Conservation (phyloP, 23 tunicate species). For the Oikopleura dioica region DNA sequence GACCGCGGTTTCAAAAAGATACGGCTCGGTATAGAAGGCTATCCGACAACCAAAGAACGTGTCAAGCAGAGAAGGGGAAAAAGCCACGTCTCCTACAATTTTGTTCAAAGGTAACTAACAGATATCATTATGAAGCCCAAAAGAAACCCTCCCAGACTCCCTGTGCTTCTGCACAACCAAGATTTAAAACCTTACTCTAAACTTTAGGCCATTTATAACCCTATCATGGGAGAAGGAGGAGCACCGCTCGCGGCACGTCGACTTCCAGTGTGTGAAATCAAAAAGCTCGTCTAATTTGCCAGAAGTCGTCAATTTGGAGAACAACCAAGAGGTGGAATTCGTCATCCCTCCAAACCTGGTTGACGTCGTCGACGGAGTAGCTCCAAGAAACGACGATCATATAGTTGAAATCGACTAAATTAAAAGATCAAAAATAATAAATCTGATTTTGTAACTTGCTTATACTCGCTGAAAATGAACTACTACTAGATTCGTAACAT, state of each 20-base stretch:
- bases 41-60: constrained; percentile 71
- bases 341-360: not conserved
- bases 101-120: constrained; percentile 51
- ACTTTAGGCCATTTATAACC: constrained; percentile 26
- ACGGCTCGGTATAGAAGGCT: constrained; percentile 87
- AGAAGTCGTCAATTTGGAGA: constrained; percentile 22
- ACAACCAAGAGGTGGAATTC: not conserved
- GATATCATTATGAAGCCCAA: too few species aligned
- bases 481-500: too few species aligned
- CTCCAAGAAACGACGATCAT: too few species aligned
- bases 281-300: constrained; percentile 67
- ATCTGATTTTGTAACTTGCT: too few species aligned
- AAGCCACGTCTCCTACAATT: constrained; percentile 61
- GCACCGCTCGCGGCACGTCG: constrained; percentile 84
- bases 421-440: too few species aligned
- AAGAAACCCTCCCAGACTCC: too few species aligned
- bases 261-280: constrained; percentile 79
- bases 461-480: too few species aligned
- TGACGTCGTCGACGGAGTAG: not conserved
- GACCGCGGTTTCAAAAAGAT: constrained; percentile 77
- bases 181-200: too few species aligned
- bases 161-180: too few species aligned
- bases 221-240: constrained; percentile 98
- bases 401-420: too few species aligned
- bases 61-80: constrained; percentile 69